Evolutionary conservation across 2,888 invertebrate genomes (phyloP).

Genomic region (Lithophane socia): DNA sequence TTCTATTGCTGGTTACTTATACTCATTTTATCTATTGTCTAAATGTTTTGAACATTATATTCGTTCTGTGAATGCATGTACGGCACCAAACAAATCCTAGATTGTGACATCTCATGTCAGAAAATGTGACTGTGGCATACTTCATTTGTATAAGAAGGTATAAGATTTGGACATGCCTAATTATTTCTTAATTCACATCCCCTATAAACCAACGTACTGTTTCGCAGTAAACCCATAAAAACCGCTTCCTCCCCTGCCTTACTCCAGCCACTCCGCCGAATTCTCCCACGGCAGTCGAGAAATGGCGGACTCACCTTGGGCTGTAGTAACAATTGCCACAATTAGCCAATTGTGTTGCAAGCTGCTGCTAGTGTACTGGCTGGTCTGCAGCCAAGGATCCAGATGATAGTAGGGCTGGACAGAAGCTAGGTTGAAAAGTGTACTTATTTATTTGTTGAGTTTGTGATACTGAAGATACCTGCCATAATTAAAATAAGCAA

Average conservation of each 20-base stretch:
- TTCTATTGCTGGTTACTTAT: too few species aligned
- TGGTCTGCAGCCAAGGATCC: slow-evolving; percentile 61
- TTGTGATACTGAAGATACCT: not conserved
- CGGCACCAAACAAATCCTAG: too few species aligned
- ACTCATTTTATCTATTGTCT: not conserved
- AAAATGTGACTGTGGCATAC: too few species aligned
- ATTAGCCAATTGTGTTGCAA: slow-evolving; percentile 79
- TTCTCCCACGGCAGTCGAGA: slow-evolving; percentile 77
- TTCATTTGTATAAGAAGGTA: too few species aligned
- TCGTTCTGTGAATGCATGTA: not conserved
- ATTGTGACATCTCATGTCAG: not conserved
- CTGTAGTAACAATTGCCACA: slow-evolving; percentile 74
- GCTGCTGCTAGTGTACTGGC: slow-evolving; percentile 60
- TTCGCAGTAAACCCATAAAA: not conserved
- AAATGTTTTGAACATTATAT: not conserved
- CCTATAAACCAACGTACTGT: too few species aligned
- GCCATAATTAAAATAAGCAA: not conserved
- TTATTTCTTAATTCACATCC: too few species aligned
- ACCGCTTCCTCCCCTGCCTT: slow-evolving; percentile 10
- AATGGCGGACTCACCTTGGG: slow-evolving; percentile 74
- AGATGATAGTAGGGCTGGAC: slow-evolving; percentile 52
- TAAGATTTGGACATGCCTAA: too few species aligned
- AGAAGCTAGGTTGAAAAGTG: not conserved
- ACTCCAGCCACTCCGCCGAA: slow-evolving; percentile 52
- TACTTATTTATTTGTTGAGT: not conserved